A percentile compares a stretch with the other conserved stretches of the same genome.
phyloP scores from a whole-genome alignment of 2,888 invertebrate species.

The Stenodema calcarata region DNA sequence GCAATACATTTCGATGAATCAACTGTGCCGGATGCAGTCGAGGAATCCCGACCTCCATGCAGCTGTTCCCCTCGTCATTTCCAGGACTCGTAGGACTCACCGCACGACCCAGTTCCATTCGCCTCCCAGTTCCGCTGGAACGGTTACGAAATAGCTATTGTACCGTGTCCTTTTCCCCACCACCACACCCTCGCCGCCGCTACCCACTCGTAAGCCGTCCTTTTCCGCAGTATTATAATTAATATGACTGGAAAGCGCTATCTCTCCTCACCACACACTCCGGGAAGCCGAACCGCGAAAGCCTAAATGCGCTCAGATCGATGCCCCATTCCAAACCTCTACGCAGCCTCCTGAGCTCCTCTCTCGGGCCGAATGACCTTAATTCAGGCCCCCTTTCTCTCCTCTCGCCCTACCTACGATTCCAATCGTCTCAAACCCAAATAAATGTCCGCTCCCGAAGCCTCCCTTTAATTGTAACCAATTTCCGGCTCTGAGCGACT shows the following conservation, averaged over 20 bases:
- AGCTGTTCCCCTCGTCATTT: not conserved
- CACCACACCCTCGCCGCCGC: not conserved
- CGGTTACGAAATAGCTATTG: not conserved
- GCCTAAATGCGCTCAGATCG: not conserved
- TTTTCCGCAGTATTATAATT: not conserved
- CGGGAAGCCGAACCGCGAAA: not conserved
- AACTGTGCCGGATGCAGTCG: not conserved
- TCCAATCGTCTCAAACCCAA: not conserved
- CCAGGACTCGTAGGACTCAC: not conserved
- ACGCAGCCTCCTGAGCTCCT: not conserved
- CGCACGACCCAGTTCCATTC: not conserved
- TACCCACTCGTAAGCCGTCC: not conserved
- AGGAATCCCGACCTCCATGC: not conserved
- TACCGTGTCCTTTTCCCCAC: not conserved
- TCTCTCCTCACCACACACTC: not conserved
- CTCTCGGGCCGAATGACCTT: not conserved
- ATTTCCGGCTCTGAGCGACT: not conserved
- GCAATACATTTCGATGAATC: not conserved
- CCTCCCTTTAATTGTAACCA: not conserved
- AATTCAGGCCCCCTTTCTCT: not conserved
- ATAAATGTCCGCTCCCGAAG: not conserved
- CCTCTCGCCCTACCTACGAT: not conserved
- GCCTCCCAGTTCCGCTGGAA: not conserved
- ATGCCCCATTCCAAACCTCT: not conserved
- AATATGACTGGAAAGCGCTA: not conserved